These are phyloP conservation scores for Auanema freiburgensis DNA, from an alignment of 2,888 invertebrate species.

Conservation along the genomic window DNA sequence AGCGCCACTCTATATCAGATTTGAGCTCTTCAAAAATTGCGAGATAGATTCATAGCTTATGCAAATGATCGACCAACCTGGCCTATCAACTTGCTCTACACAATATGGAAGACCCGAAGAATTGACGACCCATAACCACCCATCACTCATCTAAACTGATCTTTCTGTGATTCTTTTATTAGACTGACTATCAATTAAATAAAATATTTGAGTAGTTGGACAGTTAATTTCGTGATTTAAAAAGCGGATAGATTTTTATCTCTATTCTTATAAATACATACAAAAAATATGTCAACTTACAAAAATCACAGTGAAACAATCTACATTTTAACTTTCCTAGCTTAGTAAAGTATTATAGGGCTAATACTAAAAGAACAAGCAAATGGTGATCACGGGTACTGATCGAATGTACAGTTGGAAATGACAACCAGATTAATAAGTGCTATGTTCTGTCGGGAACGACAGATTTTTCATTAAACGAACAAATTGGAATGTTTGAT, in stretches of 20 bases:
- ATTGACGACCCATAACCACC: constrained; percentile 15
- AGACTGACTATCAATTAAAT: too few species aligned
- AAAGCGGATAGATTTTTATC: too few species aligned
- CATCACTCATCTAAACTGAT: constrained; percentile 3
- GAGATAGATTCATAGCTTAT: too few species aligned
- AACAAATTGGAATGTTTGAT: constrained; percentile 15
- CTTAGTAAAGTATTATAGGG: constrained; percentile 1
- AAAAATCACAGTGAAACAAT: too few species aligned
- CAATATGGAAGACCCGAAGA: constrained; percentile 12
- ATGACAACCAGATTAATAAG: constrained; percentile 15
- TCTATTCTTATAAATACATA: too few species aligned
- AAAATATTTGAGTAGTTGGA: too few species aligned
- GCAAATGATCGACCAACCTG: constrained; percentile 5
- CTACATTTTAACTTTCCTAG: neutral
- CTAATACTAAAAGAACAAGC: constrained; percentile 3
- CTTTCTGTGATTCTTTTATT: neutral
- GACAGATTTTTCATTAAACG: constrained; percentile 7
- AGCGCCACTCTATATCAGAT: neutral
- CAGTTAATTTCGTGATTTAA: too few species aligned
- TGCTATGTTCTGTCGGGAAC: constrained; percentile 6
- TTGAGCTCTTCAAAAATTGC: neutral
- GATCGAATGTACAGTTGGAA: neutral
- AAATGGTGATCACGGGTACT: neutral
- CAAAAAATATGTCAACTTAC: too few species aligned
- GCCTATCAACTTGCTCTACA: constrained; percentile 2